Percentiles rank a stretch among this genome's conserved stretches.
Conservation (phyloP, 2,888 invertebrate species). For the Limnephilus rhombicus region DNA sequence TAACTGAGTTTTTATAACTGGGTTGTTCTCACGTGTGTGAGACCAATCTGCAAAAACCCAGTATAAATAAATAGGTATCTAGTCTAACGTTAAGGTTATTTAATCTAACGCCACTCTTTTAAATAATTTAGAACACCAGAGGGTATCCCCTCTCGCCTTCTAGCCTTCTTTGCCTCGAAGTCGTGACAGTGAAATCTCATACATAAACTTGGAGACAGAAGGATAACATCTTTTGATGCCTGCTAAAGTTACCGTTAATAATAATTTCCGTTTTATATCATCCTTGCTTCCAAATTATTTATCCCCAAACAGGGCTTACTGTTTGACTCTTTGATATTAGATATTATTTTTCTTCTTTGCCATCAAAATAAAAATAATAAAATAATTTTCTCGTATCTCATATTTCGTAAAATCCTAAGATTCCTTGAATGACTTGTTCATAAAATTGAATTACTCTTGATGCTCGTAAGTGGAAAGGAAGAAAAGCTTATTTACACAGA, state of each 20-base stretch:
- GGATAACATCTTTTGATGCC: slow-evolving; percentile 10
- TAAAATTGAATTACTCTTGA: neutral
- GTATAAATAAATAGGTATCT: no score
- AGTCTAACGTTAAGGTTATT: no score
- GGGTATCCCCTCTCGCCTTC: neutral
- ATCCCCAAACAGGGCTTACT: neutral
- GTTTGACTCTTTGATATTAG: neutral
- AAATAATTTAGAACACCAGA: neutral
- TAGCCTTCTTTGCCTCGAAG: neutral
- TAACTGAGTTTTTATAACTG: no score
- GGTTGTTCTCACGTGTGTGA: no score
- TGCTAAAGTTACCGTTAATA: slow-evolving; percentile 19
- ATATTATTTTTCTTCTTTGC: neutral
- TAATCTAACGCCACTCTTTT: no score
- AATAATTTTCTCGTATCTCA: neutral
- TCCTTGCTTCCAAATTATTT: neutral
- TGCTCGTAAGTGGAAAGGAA: neutral
- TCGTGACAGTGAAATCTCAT: neutral
- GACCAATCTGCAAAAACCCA: no score
- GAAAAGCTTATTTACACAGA: neutral
- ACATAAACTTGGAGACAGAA: neutral
- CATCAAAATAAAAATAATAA: neutral
- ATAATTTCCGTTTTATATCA: slow-evolving; percentile 17
- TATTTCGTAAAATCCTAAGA: neutral
- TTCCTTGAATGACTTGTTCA: neutral